phyloP scores from a whole-genome alignment of 2,797 vertebrate species.

The Mycteria americana region DNA sequence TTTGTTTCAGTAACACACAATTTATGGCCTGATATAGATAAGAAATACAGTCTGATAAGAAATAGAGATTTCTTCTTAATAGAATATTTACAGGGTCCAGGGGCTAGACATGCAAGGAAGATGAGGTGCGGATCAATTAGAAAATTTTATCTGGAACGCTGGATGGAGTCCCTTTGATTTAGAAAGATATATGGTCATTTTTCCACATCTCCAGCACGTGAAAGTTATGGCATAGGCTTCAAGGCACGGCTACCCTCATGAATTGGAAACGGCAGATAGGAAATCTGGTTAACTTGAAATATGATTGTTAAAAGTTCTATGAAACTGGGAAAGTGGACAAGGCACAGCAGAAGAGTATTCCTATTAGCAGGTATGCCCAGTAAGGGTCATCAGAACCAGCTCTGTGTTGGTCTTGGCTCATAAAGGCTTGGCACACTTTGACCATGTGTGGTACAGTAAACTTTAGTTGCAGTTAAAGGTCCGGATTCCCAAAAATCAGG shows the following conservation, averaged over 20 bases:
- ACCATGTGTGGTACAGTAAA: neutral
- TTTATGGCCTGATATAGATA: slow-evolving; percentile 2
- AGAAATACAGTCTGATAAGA: slow-evolving; percentile 6
- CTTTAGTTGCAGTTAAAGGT: neutral
- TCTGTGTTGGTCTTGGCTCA: rapidly evolving
- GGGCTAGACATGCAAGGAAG: neutral
- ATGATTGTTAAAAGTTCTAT: neutral
- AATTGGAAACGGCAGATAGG: neutral
- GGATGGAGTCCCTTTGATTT: neutral
- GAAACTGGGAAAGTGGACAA: neutral
- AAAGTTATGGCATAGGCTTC: neutral
- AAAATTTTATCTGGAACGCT: neutral
- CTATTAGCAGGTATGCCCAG: neutral
- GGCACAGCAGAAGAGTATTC: neutral
- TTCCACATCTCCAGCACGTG: neutral
- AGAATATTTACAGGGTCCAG: slow-evolving; percentile 22
- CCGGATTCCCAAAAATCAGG: neutral
- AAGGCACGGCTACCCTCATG: neutral
- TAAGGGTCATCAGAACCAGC: neutral
- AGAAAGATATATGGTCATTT: neutral
- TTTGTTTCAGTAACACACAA: neutral
- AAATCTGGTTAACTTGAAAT: neutral
- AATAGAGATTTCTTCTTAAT: neutral
- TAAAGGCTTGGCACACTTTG: neutral
- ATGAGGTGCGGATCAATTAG: neutral